A percentile compares a stretch with the other conserved stretches of the same genome.
These are phyloP conservation scores for Creontiades dilutus DNA, from an alignment of 2,888 invertebrate genomes.

Conservation along the genomic window DNA sequence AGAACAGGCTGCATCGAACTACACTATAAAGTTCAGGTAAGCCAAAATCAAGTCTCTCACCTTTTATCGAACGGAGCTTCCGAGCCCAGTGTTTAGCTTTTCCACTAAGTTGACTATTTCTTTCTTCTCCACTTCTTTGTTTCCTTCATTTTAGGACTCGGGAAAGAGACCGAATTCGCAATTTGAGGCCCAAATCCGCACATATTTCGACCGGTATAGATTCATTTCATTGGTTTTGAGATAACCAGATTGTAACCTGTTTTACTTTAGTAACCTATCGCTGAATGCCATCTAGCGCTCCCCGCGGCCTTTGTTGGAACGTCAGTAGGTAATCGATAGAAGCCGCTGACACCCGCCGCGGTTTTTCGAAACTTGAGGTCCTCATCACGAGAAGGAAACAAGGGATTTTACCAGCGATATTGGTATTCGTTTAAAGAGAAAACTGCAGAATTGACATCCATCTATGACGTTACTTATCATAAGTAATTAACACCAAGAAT, in stretches of 20 bases:
- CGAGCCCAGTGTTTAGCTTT: neutral
- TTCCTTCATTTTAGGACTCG: slow-evolving; percentile 56
- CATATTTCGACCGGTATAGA: slow-evolving; percentile 54
- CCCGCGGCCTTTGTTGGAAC: neutral
- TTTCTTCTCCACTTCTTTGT: slow-evolving; percentile 62
- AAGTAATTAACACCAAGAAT: too few relatives aligned
- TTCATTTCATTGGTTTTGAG: slow-evolving; percentile 13
- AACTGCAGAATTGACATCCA: too few relatives aligned
- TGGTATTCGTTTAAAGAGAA: too few relatives aligned
- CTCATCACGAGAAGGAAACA: too few relatives aligned
- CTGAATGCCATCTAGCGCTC: neutral
- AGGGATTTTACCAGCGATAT: too few relatives aligned
- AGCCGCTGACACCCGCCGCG: too few relatives aligned
- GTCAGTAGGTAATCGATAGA: neutral
- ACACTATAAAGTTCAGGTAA: slow-evolving; percentile 93
- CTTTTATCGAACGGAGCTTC: slow-evolving; percentile 23
- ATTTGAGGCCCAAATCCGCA: neutral
- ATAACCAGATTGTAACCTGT: slow-evolving; percentile 12
- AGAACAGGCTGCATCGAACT: slow-evolving; percentile 93
- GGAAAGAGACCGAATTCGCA: slow-evolving; percentile 31
- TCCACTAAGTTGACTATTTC: slow-evolving; percentile 8
- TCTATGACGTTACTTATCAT: too few relatives aligned
- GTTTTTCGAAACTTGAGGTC: too few relatives aligned
- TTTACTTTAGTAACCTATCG: slow-evolving; percentile 42
- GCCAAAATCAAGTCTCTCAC: slow-evolving; percentile 20